Base-by-base conservation (phyloP, 2,797 vertebrate species). In the Cyprinodon diabolis region DNA sequence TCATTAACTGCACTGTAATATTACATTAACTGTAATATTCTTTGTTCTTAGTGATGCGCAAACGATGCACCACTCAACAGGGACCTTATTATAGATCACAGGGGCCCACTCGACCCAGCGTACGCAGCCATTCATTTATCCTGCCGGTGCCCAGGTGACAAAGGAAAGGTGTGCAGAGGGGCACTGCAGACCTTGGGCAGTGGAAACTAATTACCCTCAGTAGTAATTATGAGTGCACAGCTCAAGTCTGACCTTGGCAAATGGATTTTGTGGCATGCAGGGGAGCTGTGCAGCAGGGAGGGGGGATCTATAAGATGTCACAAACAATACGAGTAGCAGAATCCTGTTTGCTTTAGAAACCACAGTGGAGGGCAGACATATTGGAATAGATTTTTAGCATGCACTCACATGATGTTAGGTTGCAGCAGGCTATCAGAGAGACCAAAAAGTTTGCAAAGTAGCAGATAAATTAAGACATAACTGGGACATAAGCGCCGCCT, bases 201-300 rank as follows among this genome's bases (percentile, higher is more conserved):
- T 82, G 84, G 86, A 90, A 93, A 91, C 90, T 93, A 94, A 94
- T 95, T 93, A 93, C 90, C 87, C 94, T 93, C 91, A 87, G 88
- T 88, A 87, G 90, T 94, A 93, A 94, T 94, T 94, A 94, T 91
- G 89, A 91, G 85, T 83, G 81, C 79, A 79, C 67, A 76, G 86
- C 79, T 85, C 80, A 70, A 82, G 81, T 86, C 77, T 88, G 81
- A 94, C 93, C 93, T 94, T 92, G 91, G 81, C 77, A 75, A 76
- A 83, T 86, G 86, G 86, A 89, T 87, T 89, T 78, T 82, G 82
- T 56, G 71, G 71, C 69, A 70, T 70, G 55, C 40, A n/a, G 69
- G 35, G 47, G 49, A 66, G 73, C 49, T 57, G 66, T 3, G 23
- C 49, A 65, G 23, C 49, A 13, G 25, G n/a, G 25, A 17, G 30